Conservation (phyloP, 2,888 invertebrate species). For the Ariolimax columbianus region DNA sequence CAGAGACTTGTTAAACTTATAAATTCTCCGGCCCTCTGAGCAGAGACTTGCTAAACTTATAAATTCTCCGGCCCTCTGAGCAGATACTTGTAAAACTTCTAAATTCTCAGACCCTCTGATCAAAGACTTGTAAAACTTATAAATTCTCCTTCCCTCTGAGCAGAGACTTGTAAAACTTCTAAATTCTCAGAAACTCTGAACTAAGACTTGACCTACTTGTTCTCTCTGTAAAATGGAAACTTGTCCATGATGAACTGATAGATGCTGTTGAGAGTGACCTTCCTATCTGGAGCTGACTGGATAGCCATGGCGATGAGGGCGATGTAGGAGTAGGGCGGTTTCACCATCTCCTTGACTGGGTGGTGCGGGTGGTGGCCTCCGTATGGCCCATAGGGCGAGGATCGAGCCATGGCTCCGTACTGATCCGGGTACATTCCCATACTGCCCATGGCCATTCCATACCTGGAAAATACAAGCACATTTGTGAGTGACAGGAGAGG, state of each 20-base stretch:
- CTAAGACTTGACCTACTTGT: conserved; percentile 85
- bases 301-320: conserved; percentile 98
- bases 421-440: conserved; percentile 73
- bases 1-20: too few species aligned
- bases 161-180: too few species aligned
- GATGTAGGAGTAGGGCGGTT: conserved; percentile 97
- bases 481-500: too few species aligned
- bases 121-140: too few species aligned
- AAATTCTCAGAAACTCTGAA: too few species aligned
- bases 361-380: conserved; percentile 68
- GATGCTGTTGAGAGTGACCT: conserved; percentile 96
- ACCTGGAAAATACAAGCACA: conserved; percentile 33
- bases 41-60: too few species aligned
- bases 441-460: conserved; percentile 69
- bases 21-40: too few species aligned
- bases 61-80: too few species aligned
- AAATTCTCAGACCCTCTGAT: too few species aligned
- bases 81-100: too few species aligned
- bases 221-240: conserved; percentile 97
- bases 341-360: conserved; percentile 83
- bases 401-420: conserved; percentile 70
- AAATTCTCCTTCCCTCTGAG: too few species aligned
- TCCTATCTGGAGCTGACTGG: conserved; percentile 93
- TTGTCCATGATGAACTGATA: conserved; percentile 99
- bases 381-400: conserved; percentile 73